phyloP scores from a whole-genome alignment of 2,113 vertebrate species.

The Cyrtonyx montezumae region DNA sequence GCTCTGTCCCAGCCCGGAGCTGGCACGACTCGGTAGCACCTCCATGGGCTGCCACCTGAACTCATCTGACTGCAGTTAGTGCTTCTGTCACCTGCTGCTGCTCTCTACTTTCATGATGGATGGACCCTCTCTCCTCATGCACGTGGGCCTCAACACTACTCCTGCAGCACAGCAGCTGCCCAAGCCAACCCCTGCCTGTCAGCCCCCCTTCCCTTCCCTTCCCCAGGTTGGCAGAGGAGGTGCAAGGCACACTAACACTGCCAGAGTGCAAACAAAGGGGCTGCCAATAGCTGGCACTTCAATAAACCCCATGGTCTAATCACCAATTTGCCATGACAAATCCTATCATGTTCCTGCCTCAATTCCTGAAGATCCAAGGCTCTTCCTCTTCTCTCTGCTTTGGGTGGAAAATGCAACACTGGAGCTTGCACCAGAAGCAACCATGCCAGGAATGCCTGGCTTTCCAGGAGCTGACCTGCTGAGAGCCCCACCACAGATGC shows the following conservation, averaged over 20 bases:
- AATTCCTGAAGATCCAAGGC: neutral
- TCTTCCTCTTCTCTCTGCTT: neutral
- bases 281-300: accelerated
- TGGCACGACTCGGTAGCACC: neutral
- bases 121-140: neutral
- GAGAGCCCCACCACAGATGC: accelerated
- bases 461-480: neutral
- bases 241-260: neutral
- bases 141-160: neutral
- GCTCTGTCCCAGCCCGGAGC: neutral
- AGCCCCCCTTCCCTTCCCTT: neutral
- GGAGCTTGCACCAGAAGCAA: neutral
- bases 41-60: accelerated
- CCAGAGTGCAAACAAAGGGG: neutral
- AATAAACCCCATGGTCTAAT: accelerated
- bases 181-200: neutral
- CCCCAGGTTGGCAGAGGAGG: neutral
- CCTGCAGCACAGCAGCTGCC: neutral
- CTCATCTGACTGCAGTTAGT: neutral
- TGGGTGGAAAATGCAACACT: neutral
- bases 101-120: neutral
- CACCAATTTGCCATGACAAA: neutral
- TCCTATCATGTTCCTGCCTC: neutral
- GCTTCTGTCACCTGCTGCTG: neutral
- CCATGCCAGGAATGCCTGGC: accelerated